A percentile compares a stretch with the other conserved stretches of the same genome.
Evolutionary conservation across 1,140 invertebrate species (phyloP).

Genomic region (Acromyrmex echinatior): DNA sequence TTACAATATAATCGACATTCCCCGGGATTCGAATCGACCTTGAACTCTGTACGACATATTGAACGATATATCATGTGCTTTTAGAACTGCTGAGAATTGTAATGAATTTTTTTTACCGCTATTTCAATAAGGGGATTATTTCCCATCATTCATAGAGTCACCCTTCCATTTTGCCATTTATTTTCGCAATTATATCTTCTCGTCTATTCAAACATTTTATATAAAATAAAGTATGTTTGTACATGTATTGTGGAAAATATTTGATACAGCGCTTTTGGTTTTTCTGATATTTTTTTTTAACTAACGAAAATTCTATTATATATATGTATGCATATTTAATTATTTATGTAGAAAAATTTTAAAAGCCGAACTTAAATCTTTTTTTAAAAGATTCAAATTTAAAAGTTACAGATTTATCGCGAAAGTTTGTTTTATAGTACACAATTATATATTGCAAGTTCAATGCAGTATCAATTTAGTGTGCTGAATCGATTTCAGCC

Average conservation of each 20-base stretch:
- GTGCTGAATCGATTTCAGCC: conserved; percentile 48
- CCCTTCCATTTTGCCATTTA: conserved; percentile 12
- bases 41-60: conserved; percentile 44
- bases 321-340: too few relatives aligned
- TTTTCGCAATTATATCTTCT: background rate
- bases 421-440: background rate
- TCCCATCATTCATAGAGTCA: background rate
- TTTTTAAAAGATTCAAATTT: background rate
- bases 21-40: conserved; percentile 24
- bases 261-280: background rate
- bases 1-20: conserved; percentile 52
- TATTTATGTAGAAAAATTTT: background rate
- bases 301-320: background rate
- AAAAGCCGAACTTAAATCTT: background rate
- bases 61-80: background rate
- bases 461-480: background rate
- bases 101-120: background rate
- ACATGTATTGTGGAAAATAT: background rate
- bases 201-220: background rate
- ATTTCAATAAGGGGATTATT: background rate
- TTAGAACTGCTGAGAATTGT: background rate
- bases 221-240: background rate
- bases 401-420: background rate
- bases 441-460: background rate
- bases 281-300: background rate